Base-by-base conservation (phyloP, 2,888 invertebrate genomes). In the Anthophora plumipes region DNA sequence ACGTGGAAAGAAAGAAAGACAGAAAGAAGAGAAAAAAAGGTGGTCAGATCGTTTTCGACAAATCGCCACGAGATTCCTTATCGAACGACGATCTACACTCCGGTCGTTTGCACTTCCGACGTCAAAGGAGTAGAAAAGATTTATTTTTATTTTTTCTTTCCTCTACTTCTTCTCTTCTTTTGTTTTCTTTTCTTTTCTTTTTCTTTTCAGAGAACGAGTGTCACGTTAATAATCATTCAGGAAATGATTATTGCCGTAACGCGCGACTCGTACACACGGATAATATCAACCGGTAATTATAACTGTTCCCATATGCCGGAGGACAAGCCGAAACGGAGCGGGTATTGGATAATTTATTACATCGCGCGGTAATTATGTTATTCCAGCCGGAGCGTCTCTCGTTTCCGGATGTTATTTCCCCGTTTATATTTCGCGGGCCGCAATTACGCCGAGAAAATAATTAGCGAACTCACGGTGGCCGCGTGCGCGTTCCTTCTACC, bases 21-120 rank as follows among this genome's bases (percentile, higher is more conserved):
- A n/a, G n/a, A n/a, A n/a, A n/a, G n/a, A n/a, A n/a, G n/a, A n/a
- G n/a, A n/a, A n/a, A 66, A 68, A 43, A 50, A 6, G n/a, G 39
- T 68, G 59, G 54, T 63, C 63, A 64, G 74, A 82, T 78, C 69
- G 71, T 41, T 71, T 75, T 57, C 64, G 20, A 22, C 68, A 54
- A 83, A 67, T 52, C 61, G 73, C 39, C 31, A 63, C 69, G 74
- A 72, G 83, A 80, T 81, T 75, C 55, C 84, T 84, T 85, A 83
- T 85, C 88, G 70, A 31, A 17, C 61, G 72, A 68, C 67, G 64
- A 80, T 71, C 77, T 31, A 31, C 31, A 3, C 63, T 77, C 72
- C 41, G 60, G 68, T 59, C 68, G 76, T 73, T 82, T 75, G 59
- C 59, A 71, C 74, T 71, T 70, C 68, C 82, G 66, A 22, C 43